phyloP scores from a whole-genome alignment of 2,888 invertebrate species.

The Nysson spinosus region DNA sequence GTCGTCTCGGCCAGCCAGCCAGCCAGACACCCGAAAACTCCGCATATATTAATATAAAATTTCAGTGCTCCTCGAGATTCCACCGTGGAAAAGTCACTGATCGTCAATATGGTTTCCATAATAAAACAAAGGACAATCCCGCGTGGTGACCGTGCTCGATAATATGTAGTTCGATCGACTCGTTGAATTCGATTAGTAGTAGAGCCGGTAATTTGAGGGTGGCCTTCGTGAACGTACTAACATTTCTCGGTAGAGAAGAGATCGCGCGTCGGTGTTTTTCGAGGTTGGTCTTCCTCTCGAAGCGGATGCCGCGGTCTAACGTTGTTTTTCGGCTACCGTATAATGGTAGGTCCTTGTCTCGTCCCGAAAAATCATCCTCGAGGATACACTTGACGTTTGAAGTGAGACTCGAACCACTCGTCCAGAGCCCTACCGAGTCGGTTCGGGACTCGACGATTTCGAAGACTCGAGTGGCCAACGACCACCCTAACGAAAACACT shows the following conservation, averaged over 20 bases:
- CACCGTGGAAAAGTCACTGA: slow-evolving; percentile 51
- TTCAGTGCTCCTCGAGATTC: slow-evolving; percentile 61
- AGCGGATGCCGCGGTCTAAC: slow-evolving; percentile 38
- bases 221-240: too few relatives aligned
- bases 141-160: not conserved
- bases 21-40: too few relatives aligned
- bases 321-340: slow-evolving; percentile 60
- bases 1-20: too few relatives aligned
- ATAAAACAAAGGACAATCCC: not conserved
- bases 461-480: slow-evolving; percentile 50
- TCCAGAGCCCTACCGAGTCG: slow-evolving; percentile 3
- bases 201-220: too few relatives aligned
- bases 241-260: slow-evolving; percentile 11
- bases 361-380: slow-evolving; percentile 37
- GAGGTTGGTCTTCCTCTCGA: slow-evolving; percentile 30
- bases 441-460: slow-evolving; percentile 21
- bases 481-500: slow-evolving; percentile 58
- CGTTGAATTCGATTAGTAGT: too few relatives aligned
- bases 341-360: slow-evolving; percentile 49
- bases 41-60: slow-evolving; percentile 71
- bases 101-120: slow-evolving; percentile 1
- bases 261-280: slow-evolving; percentile 58
- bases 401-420: slow-evolving; percentile 56
- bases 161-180: too few relatives aligned
- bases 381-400: slow-evolving; percentile 54